Base-by-base conservation (phyloP, 1,140 invertebrate species). In the Sipha flava region DNA sequence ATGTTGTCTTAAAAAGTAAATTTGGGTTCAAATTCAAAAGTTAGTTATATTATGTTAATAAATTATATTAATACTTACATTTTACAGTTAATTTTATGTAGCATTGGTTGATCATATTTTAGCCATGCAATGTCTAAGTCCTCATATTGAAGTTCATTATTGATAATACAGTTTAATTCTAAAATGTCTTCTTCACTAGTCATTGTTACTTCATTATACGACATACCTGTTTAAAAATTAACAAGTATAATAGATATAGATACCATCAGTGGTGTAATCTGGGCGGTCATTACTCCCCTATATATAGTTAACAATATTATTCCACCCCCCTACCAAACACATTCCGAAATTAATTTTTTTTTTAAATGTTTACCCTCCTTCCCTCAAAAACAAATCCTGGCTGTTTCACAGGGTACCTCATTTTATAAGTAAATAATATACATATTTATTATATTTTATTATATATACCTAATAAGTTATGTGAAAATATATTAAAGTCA, bases 111-210 rank as follows among this genome's bases (percentile, higher is more conserved):
- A 26, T 54, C 29, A 40, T 31, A 40, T 12, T 26, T 54, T 16
- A 77, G 1, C 73, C 73, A 77, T n/a, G 21, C 21, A 59, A 54
- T 26, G n/a, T 59, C 52, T 57, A 43, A 54, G 43, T 57, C 34
- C n/a, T 77, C 34, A 57, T 59, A n/a, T 1, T 31, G 6, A n/a
- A 40, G 0, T 18, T 77, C 21, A 16, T 26, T n/a, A 6, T 59
- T 59, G 9, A 77, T n/a, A 21, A 75, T 77, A 37, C 73, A 77
- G 21, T 59, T 57, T 57, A 77, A 77, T 59, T 77, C 52, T 23
- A 57, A 43, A n/a, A 57, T 23, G 43, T 77, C 73, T 4, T 77
- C 23, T 26, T 57, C 49, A n/a, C 2, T 57, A 18, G n/a, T 29
- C 26, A 31, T 47, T 77, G 21, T 29, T 43, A 59, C 18, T 57